Percentiles rank a stretch among this genome's conserved stretches.
These are phyloP conservation scores for Cyanistes caeruleus DNA, from an alignment of 2,113 vertebrate genomes.

Conservation along the genomic window DNA sequence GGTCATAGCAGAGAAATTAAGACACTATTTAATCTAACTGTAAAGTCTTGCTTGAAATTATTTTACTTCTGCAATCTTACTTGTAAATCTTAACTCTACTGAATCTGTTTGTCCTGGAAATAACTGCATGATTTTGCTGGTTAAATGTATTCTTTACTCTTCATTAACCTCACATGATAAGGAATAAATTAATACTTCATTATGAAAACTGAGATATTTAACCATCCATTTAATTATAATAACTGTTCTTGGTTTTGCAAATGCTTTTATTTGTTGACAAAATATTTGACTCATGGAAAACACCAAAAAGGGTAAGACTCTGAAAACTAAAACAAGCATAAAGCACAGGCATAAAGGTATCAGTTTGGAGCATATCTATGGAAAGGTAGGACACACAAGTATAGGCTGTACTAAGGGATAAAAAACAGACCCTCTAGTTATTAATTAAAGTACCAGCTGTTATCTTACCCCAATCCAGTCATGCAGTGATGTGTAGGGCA, in stretches of 20 bases:
- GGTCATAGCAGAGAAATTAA: not conserved
- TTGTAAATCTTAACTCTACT: not conserved
- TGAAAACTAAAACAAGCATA: not conserved
- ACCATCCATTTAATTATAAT: not conserved
- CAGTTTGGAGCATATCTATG: not conserved
- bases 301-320: not conserved
- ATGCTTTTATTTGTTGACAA: not conserved
- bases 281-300: not conserved
- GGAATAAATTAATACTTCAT: not conserved
- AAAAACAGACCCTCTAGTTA: not conserved
- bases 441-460: not conserved
- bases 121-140: not conserved
- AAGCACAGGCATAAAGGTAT: not conserved
- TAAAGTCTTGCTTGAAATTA: not conserved
- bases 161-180: not conserved
- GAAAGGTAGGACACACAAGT: not conserved
- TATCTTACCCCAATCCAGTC: slow-evolving; percentile 83
- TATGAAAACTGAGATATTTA: not conserved
- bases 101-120: not conserved
- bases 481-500: slow-evolving; percentile 86
- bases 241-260: not conserved
- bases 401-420: not conserved
- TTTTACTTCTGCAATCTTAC: not conserved
- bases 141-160: not conserved
- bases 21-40: not conserved